These are phyloP conservation scores for Pandemis heparana DNA, from an alignment of 2,888 invertebrate species.

Conservation along the genomic window DNA sequence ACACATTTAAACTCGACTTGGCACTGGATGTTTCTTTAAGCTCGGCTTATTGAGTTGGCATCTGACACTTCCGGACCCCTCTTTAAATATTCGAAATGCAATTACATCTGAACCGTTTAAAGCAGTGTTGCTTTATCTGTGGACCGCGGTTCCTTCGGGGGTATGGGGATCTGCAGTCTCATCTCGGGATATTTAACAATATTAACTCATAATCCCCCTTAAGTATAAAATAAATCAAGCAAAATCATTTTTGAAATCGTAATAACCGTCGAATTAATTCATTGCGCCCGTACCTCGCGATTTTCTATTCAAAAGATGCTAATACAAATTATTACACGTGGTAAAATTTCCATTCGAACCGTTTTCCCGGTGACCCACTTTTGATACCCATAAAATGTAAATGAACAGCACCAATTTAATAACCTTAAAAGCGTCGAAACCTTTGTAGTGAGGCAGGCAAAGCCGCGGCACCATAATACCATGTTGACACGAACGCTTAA, in stretches of 20 bases:
- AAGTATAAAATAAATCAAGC: too few relatives aligned
- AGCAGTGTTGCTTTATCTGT: too few relatives aligned
- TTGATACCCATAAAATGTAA: not conserved
- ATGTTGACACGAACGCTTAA: slow-evolving; percentile 1
- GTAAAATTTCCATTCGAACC: not conserved
- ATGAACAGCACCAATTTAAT: slow-evolving; percentile 3
- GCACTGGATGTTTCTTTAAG: not conserved
- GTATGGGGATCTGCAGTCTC: too few relatives aligned
- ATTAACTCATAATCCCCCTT: too few relatives aligned
- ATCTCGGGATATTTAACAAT: too few relatives aligned
- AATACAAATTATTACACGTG: too few relatives aligned
- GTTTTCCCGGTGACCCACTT: not conserved
- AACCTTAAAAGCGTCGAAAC: not conserved
- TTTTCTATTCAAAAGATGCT: not conserved
- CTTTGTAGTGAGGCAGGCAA: not conserved
- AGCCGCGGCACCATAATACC: not conserved
- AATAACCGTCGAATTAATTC: too few relatives aligned
- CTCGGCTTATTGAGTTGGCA: not conserved
- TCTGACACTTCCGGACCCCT: not conserved
- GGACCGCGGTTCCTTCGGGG: too few relatives aligned
- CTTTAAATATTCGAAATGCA: not conserved
- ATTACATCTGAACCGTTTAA: too few relatives aligned
- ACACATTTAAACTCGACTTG: not conserved
- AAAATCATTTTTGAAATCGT: too few relatives aligned
- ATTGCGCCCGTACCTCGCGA: not conserved